Conservation (phyloP, 2,888 invertebrate genomes). For the Myopa tessellatipennis region DNA sequence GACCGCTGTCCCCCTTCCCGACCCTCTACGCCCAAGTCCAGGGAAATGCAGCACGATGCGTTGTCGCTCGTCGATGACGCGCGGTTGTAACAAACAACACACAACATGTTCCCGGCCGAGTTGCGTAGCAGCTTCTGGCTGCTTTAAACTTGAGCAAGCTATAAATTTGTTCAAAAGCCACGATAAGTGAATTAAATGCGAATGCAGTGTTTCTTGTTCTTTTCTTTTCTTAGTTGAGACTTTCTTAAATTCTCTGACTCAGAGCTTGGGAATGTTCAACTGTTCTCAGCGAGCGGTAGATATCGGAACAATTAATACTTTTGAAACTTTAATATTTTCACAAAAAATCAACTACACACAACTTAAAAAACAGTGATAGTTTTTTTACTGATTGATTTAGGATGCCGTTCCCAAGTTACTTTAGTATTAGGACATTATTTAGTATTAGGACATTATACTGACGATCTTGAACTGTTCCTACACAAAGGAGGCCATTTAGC, state of each 20-base stretch:
- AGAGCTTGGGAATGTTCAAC: background rate
- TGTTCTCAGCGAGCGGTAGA: background rate
- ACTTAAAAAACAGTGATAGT: background rate
- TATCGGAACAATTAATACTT: no score
- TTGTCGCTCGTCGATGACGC: no score
- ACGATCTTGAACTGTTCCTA: background rate
- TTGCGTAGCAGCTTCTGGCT: background rate
- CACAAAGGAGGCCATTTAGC: background rate
- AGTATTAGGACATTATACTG: no score
- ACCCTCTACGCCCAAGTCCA: no score
- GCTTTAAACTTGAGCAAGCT: background rate
- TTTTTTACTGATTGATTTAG: background rate
- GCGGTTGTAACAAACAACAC: no score
- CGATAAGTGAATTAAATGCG: constrained; percentile 22
- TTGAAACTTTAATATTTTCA: no score
- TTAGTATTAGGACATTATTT: no score
- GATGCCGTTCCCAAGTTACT: no score
- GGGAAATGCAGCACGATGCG: background rate
- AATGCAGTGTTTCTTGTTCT: no score
- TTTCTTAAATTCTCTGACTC: constrained; percentile 13
- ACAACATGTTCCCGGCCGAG: background rate
- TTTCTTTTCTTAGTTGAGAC: background rate
- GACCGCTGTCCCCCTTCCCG: no score
- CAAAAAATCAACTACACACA: no score
- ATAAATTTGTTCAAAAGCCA: constrained; percentile 7